phyloP scores from a whole-genome alignment of 2,888 invertebrate species.

The Oscheius sp. region DNA sequence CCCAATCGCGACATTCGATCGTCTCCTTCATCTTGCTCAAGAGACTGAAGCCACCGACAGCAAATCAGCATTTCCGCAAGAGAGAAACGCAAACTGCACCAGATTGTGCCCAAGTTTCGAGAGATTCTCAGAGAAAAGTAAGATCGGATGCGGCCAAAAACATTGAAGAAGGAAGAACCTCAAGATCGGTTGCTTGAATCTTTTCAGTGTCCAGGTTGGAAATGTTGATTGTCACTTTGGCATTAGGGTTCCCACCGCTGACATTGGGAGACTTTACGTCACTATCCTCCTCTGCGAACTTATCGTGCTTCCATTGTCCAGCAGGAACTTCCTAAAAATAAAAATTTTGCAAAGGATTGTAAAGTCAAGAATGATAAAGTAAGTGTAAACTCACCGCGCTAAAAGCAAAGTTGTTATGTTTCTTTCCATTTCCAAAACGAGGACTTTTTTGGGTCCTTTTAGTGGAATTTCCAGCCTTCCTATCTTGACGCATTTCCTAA shows the following conservation, averaged over 20 bases:
- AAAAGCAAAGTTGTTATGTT: constrained; percentile 3
- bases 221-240: constrained; percentile 26
- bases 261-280: neutral
- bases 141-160: neutral
- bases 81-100: neutral
- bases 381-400: constrained; percentile 10
- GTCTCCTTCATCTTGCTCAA: neutral
- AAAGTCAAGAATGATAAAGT: neutral
- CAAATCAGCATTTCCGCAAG: neutral
- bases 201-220: constrained; percentile 29
- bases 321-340: constrained; percentile 15
- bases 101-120: constrained; percentile 5
- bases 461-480: too few relatives aligned
- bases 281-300: neutral
- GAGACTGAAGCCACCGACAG: neutral
- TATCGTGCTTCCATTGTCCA: constrained; percentile 29
- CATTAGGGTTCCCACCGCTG: constrained; percentile 19
- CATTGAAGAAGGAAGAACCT: constrained; percentile 29
- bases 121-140: neutral
- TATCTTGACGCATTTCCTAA: too few relatives aligned
- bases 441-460: neutral
- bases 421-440: neutral
- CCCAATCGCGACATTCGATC: constrained; percentile 3
- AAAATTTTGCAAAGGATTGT: neutral
- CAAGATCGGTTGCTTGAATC: constrained; percentile 29